phyloP scores from a whole-genome alignment of 2,888 invertebrate species.

The Meiosimyza decipiens region DNA sequence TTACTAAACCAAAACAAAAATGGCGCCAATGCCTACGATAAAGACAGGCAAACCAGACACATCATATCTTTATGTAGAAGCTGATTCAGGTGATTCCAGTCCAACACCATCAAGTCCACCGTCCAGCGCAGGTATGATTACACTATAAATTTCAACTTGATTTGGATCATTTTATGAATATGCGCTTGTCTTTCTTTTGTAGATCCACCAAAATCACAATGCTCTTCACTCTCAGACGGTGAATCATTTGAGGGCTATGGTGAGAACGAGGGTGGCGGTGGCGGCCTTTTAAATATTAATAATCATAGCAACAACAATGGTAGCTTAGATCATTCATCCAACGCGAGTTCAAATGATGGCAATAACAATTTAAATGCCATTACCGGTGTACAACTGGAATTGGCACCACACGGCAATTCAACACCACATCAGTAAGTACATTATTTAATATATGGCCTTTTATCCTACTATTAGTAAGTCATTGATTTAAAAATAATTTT shows the following conservation, averaged over 20 bases:
- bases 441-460: not conserved
- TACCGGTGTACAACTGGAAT: constrained; percentile 63
- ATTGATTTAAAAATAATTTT: no score
- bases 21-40: constrained; percentile 49
- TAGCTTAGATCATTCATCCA: not conserved
- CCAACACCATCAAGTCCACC: constrained; percentile 66
- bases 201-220: constrained; percentile 67
- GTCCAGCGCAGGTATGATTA: constrained; percentile 61
- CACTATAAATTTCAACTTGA: not conserved
- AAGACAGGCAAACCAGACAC: constrained; percentile 43
- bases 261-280: constrained; percentile 68
- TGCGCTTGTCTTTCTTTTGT: constrained; percentile 31
- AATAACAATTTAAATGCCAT: constrained; percentile 58
- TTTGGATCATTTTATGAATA: not conserved
- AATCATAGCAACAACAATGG: constrained; percentile 37
- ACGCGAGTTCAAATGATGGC: constrained; percentile 36
- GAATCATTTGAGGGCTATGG: constrained; percentile 87
- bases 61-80: constrained; percentile 46
- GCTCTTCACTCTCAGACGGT: constrained; percentile 76
- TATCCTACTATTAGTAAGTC: not conserved
- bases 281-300: not conserved
- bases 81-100: constrained; percentile 60
- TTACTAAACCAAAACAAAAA: constrained; percentile 30
- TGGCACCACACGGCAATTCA: constrained; percentile 61
- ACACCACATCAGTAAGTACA: constrained; percentile 53